phyloP scores from a whole-genome alignment of 2,113 vertebrate genomes.

The Cyphomyrus discorhynchus region DNA sequence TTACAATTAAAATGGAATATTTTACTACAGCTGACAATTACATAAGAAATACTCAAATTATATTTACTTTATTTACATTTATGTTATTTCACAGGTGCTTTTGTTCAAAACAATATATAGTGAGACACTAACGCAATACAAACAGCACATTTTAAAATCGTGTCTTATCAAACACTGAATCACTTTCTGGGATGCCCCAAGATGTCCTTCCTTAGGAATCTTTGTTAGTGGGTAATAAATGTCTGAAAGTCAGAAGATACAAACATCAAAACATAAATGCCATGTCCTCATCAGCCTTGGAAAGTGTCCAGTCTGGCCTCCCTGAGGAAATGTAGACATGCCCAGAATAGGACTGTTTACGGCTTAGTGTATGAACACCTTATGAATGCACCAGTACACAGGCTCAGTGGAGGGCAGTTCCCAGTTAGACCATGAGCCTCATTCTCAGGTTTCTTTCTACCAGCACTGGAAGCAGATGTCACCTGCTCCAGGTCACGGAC shows the following conservation, averaged over 20 bases:
- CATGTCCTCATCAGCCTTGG: background rate
- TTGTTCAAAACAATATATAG: background rate
- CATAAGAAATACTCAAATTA: background rate
- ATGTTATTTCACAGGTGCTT: background rate
- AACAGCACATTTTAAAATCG: too few species aligned
- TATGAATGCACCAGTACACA: conserved; percentile 32
- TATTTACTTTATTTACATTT: background rate
- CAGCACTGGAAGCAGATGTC: background rate
- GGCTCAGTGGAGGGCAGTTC: conserved; percentile 30
- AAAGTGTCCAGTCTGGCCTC: background rate
- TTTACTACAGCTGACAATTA: background rate
- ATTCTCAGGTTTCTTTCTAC: background rate
- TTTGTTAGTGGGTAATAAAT: background rate
- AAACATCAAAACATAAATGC: background rate
- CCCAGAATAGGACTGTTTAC: background rate
- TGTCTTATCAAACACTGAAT: background rate
- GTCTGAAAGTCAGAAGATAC: background rate
- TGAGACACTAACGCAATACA: background rate
- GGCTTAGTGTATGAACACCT: background rate
- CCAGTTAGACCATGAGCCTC: background rate
- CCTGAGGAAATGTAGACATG: background rate
- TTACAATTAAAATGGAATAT: background rate
- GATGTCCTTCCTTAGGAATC: background rate
- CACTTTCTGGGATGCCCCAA: too few species aligned
- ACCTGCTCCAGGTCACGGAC: conserved; percentile 30